Evolutionary conservation across 2,888 invertebrate genomes (phyloP).

Genomic region (Ephialtes manifestator): DNA sequence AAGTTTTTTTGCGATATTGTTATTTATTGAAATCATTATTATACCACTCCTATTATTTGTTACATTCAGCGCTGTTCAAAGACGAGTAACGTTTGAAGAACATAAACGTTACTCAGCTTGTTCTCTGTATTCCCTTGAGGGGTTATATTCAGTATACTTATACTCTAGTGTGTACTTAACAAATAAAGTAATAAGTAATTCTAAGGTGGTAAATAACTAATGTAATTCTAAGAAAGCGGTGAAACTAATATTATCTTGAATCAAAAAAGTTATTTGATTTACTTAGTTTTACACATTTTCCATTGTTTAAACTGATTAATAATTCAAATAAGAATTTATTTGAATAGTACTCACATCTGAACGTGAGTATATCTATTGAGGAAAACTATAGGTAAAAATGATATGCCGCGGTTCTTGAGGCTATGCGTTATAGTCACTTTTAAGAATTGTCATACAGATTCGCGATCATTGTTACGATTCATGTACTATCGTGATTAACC

Average conservation of each 20-base stretch:
- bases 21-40: too few relatives aligned
- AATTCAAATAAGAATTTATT: not conserved
- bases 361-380: constrained; percentile 2
- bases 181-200: not conserved
- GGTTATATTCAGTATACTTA: too few relatives aligned
- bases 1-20: too few relatives aligned
- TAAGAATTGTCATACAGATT: not conserved
- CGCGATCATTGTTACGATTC: too few relatives aligned
- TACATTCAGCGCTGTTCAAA: too few relatives aligned
- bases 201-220: too few relatives aligned
- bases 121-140: too few relatives aligned
- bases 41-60: too few relatives aligned
- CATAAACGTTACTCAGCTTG: too few relatives aligned
- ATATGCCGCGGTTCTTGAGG: not conserved
- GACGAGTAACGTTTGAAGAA: too few relatives aligned
- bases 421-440: not conserved
- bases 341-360: not conserved
- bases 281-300: not conserved
- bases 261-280: not conserved
- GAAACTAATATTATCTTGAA: not conserved
- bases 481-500: not conserved
- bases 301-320: too few relatives aligned
- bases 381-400: constrained; percentile 1
- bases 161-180: too few relatives aligned
- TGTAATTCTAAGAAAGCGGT: not conserved